These are phyloP conservation scores for Anthoptus insignis DNA, from an alignment of 2,888 invertebrate species.

Conservation along the genomic window DNA sequence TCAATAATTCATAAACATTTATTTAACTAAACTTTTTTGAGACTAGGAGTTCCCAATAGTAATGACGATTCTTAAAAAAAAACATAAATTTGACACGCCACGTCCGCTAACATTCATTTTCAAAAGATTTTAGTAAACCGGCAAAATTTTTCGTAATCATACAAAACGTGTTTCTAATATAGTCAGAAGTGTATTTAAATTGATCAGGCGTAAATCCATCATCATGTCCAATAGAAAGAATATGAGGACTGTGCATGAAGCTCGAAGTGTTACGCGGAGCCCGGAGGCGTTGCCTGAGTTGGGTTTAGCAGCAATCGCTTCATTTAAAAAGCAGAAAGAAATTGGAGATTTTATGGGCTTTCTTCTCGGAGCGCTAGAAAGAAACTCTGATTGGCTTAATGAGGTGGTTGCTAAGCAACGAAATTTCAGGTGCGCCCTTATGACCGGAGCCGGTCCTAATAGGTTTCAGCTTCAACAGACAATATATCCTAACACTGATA, in stretches of 20 bases:
- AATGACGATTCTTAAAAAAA: neutral
- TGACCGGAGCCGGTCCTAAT: slow-evolving; percentile 77
- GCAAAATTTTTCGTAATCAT: slow-evolving; percentile 69
- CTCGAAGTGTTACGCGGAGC: slow-evolving; percentile 50
- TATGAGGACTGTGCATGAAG: slow-evolving; percentile 57
- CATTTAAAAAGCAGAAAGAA: slow-evolving; percentile 75
- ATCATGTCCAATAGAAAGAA: slow-evolving; percentile 60
- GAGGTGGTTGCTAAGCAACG: slow-evolving; percentile 65
- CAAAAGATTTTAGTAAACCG: slow-evolving; percentile 45
- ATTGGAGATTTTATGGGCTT: slow-evolving; percentile 73
- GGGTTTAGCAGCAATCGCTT: slow-evolving; percentile 73
- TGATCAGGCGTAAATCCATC: slow-evolving; percentile 53
- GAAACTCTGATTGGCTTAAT: slow-evolving; percentile 75
- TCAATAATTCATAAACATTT: no score
- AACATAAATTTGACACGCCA: slow-evolving; percentile 29
- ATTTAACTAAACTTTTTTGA: no score
- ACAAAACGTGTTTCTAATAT: slow-evolving; percentile 58
- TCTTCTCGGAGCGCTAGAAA: slow-evolving; percentile 69
- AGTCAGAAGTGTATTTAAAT: slow-evolving; percentile 60
- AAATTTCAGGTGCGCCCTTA: slow-evolving; percentile 72
- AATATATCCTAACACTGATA: slow-evolving; percentile 68
- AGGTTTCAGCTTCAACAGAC: slow-evolving; percentile 75
- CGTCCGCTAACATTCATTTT: slow-evolving; percentile 26
- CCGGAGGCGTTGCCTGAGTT: slow-evolving; percentile 65
- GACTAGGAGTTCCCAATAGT: no score